These are phyloP conservation scores for Betta splendens DNA, from an alignment of 2,797 vertebrate genomes.

Conservation along the genomic window DNA sequence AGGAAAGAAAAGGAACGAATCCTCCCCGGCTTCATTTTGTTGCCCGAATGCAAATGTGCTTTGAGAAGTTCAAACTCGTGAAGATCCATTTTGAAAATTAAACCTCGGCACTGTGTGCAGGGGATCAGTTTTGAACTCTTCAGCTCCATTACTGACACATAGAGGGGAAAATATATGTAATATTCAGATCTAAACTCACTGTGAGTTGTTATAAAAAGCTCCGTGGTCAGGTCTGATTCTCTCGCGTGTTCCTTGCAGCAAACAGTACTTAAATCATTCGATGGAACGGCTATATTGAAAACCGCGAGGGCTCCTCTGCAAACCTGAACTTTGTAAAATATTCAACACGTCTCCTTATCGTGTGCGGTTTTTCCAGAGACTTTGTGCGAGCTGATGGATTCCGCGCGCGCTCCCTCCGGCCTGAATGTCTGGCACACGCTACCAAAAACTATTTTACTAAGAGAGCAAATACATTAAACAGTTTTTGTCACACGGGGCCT, in stretches of 20 bases:
- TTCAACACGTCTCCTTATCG: conserved; percentile 27
- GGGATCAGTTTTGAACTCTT: not conserved
- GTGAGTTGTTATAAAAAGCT: too few relatives aligned
- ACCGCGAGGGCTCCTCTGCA: conserved; percentile 3
- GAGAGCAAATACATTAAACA: conserved; percentile 69
- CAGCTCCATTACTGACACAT: not conserved
- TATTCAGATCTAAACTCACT: too few relatives aligned
- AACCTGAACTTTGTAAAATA: conserved; percentile 32
- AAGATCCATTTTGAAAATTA: conserved; percentile 18
- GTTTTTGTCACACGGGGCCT: conserved; percentile 68
- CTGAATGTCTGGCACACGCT: conserved; percentile 45
- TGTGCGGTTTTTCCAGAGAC: conserved; percentile 22
- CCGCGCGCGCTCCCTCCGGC: conserved; percentile 25
- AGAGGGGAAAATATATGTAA: conserved; percentile 5
- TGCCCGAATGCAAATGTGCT: not conserved
- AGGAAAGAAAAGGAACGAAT: not conserved
- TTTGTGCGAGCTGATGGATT: conserved; percentile 46
- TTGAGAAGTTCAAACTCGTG: too few relatives aligned
- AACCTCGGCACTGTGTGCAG: not conserved
- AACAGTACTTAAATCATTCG: not conserved
- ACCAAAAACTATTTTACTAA: conserved; percentile 58
- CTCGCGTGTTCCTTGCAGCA: not conserved
- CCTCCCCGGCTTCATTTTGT: not conserved
- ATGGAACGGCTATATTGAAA: not conserved
- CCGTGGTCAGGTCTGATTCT: conserved; percentile 8